These are phyloP conservation scores for Alfaro cultratus DNA, from an alignment of 2,797 vertebrate species.

Conservation along the genomic window DNA sequence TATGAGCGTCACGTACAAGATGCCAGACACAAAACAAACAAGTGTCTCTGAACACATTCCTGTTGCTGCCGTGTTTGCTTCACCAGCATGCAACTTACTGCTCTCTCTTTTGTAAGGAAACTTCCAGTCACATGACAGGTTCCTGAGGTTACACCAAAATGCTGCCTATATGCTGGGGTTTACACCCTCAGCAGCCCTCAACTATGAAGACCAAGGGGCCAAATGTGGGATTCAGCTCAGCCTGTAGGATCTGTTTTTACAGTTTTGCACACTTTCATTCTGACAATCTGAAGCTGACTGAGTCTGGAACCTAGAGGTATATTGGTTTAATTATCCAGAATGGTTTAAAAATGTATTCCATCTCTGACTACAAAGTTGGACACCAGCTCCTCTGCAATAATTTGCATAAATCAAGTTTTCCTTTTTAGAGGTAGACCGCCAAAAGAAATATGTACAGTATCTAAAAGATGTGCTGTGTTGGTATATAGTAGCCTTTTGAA, in stretches of 20 bases:
- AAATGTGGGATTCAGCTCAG: constrained; percentile 51
- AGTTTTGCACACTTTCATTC: constrained; percentile 32
- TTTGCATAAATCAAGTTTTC: not conserved
- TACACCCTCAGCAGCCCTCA: constrained; percentile 71
- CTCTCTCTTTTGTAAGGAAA: constrained; percentile 58
- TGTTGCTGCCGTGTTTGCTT: constrained; percentile 41
- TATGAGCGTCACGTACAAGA: not conserved
- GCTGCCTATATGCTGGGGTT: constrained; percentile 56
- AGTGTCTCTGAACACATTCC: constrained; percentile 15
- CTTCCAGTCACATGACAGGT: constrained; percentile 51
- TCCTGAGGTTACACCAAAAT: constrained; percentile 74
- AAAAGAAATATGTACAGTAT: not conserved
- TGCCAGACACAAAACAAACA: constrained; percentile 17
- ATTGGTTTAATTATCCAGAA: not conserved
- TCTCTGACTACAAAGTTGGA: not conserved
- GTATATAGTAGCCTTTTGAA: not conserved
- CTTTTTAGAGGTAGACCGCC: not conserved
- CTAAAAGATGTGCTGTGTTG: not conserved
- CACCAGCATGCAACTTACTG: constrained; percentile 44
- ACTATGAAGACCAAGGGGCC: constrained; percentile 61
- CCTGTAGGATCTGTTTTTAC: constrained; percentile 58
- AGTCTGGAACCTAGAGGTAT: not conserved
- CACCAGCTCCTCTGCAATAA: not conserved
- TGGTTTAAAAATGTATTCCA: too few relatives aligned
- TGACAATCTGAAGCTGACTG: constrained; percentile 5